Conservation (phyloP, 2,113 vertebrate species). For the Hiodon alosoides region DNA sequence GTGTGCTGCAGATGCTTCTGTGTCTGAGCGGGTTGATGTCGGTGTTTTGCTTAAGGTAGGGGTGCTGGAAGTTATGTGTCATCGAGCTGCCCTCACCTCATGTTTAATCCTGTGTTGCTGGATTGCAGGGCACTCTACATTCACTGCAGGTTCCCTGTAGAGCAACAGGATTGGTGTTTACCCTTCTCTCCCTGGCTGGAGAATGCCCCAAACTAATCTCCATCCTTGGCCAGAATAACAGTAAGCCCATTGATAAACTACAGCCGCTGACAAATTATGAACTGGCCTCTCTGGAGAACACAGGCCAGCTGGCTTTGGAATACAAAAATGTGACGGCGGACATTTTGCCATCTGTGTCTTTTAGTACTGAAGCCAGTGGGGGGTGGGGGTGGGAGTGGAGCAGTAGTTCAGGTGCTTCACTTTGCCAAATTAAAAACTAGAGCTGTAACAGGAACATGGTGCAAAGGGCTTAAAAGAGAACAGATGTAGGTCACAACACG, state of each 20-base stretch:
- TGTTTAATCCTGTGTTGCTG: not conserved
- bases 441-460: not conserved
- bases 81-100: not conserved
- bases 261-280: conserved; percentile 18
- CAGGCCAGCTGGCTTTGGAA: not conserved
- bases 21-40: not conserved
- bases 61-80: not conserved
- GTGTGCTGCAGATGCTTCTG: too few species aligned
- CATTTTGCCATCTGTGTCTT: not conserved
- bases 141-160: not conserved
- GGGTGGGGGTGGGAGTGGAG: too few species aligned
- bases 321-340: conserved; percentile 1
- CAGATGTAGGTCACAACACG: not conserved
- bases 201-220: conserved; percentile 17
- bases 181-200: conserved; percentile 3
- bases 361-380: not conserved
- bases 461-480: not conserved
- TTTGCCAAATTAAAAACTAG: too few species aligned
- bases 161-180: conserved; percentile 5
- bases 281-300: not conserved
- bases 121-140: conserved; percentile 9
- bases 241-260: conserved; percentile 14
- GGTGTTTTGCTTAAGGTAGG: not conserved
- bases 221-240: conserved; percentile 13
- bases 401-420: too few species aligned